A percentile compares a stretch with the other conserved stretches of the same genome.
Evolutionary conservation across 2,888 invertebrate species (phyloP).

Genomic region (Brenthis hecate): DNA sequence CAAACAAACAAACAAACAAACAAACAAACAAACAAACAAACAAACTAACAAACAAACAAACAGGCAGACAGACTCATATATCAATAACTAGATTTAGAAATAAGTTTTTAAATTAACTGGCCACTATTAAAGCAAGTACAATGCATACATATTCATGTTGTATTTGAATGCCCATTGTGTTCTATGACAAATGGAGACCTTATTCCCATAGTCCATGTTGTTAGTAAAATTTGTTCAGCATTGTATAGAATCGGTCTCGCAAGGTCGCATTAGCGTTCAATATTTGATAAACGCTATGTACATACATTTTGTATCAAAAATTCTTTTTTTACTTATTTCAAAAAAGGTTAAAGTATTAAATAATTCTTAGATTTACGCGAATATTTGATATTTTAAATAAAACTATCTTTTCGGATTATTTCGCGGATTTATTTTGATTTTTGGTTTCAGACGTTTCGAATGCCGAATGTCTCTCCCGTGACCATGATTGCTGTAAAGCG

Average conservation of each 20-base stretch:
- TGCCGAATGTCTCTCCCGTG: too few species aligned
- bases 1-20: not conserved
- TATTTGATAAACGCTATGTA: conserved; percentile 23
- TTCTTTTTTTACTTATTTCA: too few species aligned
- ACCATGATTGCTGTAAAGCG: too few species aligned
- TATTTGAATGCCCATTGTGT: conserved; percentile 64
- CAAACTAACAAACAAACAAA: not conserved
- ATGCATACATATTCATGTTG: conserved; percentile 56
- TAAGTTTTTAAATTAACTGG: conserved; percentile 14
- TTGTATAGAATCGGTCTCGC: conserved; percentile 31
- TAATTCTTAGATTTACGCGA: too few species aligned
- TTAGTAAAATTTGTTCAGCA: conserved; percentile 44
- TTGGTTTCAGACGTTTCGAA: too few species aligned
- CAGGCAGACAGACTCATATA: not conserved
- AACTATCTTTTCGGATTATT: too few species aligned
- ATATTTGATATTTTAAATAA: too few species aligned
- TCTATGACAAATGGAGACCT: conserved; percentile 64
- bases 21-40: not conserved
- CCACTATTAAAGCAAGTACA: conserved; percentile 23
- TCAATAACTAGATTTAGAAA: conserved; percentile 4
- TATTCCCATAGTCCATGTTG: conserved; percentile 64
- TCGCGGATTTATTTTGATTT: too few species aligned
- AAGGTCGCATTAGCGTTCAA: conserved; percentile 34
- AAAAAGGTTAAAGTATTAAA: too few species aligned
- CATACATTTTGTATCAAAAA: not conserved